Evolutionary conservation across 2,797 vertebrate species (phyloP).

Genomic region (Alcedo quadribrachys): DNA sequence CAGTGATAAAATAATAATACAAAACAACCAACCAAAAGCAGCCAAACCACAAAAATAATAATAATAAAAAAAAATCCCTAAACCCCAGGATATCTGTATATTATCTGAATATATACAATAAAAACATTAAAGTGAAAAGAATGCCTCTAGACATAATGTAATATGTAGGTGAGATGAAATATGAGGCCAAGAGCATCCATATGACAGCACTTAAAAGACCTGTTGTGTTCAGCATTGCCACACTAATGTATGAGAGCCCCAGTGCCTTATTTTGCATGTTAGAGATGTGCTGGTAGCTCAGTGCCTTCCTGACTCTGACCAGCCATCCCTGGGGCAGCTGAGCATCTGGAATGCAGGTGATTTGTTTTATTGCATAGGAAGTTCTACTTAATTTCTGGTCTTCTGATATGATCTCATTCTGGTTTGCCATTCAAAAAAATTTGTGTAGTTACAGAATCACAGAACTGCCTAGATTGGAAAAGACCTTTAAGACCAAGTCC

Average conservation of each 20-base stretch:
- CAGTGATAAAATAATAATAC: conserved; percentile 14
- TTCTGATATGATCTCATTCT: not conserved
- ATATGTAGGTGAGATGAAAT: conserved; percentile 1
- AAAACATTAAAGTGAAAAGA: not conserved
- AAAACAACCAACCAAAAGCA: not conserved
- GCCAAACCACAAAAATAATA: too few species aligned
- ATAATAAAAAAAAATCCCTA: not conserved
- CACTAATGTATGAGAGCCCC: accelerated
- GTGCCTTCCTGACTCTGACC: not conserved
- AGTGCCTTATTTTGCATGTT: not conserved
- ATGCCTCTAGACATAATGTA: not conserved
- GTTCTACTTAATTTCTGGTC: not conserved
- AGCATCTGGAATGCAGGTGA: accelerated
- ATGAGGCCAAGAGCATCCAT: not conserved
- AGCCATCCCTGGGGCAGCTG: not conserved
- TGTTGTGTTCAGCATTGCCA: not conserved
- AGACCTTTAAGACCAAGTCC: too few species aligned
- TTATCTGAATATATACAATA: not conserved
- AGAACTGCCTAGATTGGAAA: too few species aligned
- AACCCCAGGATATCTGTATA: not conserved
- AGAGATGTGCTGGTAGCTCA: not conserved
- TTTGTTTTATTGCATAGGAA: not conserved
- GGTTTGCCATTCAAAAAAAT: not conserved
- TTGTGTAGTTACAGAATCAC: not conserved
- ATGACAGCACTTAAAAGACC: not conserved